These are phyloP conservation scores for Stegophylla sp. DNA, from an alignment of 2,888 invertebrate species.

Conservation along the genomic window DNA sequence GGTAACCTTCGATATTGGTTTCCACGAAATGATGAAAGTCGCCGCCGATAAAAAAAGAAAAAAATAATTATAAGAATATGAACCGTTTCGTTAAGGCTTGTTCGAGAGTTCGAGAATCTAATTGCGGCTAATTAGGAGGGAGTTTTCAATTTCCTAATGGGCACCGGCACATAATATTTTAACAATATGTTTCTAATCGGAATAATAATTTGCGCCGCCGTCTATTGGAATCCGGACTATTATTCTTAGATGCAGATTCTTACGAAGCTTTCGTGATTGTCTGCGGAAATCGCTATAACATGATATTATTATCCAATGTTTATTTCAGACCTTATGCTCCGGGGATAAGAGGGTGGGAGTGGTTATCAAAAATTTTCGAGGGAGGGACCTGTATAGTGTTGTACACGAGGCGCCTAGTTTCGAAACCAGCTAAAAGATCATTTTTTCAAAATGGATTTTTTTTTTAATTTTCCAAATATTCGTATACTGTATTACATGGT, in stretches of 20 bases:
- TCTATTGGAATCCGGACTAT: background rate
- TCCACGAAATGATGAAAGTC: slow-evolving; percentile 48
- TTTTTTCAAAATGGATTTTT: no score
- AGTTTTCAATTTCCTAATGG: slow-evolving; percentile 42
- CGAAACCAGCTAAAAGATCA: no score
- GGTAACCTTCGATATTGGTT: slow-evolving; percentile 19
- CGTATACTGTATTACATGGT: no score
- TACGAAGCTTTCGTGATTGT: background rate
- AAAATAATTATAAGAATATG: background rate
- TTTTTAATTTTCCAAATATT: no score
- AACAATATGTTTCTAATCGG: background rate
- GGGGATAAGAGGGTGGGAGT: no score
- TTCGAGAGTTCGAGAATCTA: background rate
- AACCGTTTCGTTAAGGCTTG: background rate
- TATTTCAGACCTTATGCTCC: no score
- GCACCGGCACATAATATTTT: slow-evolving; percentile 17
- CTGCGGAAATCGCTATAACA: no score
- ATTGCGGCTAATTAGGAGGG: slow-evolving; percentile 21
- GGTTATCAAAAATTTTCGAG: no score
- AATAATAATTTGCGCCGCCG: no score
- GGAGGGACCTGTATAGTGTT: no score
- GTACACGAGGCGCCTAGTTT: no score
- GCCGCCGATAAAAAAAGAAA: slow-evolving; percentile 30
- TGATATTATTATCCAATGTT: no score
- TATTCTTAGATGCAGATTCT: background rate